Conservation (phyloP, 2,113 vertebrate genomes). For the Catagonus wagneri region DNA sequence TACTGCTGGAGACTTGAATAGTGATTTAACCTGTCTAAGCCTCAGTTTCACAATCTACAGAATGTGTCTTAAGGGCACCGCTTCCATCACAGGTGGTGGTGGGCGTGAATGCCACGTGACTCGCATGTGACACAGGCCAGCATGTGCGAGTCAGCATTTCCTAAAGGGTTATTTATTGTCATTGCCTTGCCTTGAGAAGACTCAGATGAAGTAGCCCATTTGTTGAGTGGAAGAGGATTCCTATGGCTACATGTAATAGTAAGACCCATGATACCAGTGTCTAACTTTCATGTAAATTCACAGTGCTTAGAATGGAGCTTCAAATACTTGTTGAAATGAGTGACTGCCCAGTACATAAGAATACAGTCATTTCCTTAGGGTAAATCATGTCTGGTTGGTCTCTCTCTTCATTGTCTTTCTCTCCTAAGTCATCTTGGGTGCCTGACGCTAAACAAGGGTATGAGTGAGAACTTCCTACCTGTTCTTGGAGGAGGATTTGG, state of each 20-base stretch:
- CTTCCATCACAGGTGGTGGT: rapidly evolving
- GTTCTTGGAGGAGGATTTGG: background rate
- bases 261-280: background rate
- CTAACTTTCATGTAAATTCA: background rate
- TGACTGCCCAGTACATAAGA: background rate
- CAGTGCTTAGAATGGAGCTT: background rate
- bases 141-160: background rate
- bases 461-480: background rate
- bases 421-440: background rate
- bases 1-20: background rate
- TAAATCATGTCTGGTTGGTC: background rate
- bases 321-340: background rate
- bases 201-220: background rate
- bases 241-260: rapidly evolving
- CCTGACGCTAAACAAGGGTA: background rate
- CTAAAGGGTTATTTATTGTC: background rate
- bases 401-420: background rate
- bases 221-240: background rate
- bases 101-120: rapidly evolving
- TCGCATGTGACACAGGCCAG: background rate
- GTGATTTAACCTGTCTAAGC: background rate
- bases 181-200: background rate
- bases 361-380: background rate
- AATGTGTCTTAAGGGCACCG: background rate
- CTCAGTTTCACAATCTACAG: conserved; percentile 49